Conservation (phyloP, 2,888 invertebrate species). For the Eumacrocentrus americanus region DNA sequence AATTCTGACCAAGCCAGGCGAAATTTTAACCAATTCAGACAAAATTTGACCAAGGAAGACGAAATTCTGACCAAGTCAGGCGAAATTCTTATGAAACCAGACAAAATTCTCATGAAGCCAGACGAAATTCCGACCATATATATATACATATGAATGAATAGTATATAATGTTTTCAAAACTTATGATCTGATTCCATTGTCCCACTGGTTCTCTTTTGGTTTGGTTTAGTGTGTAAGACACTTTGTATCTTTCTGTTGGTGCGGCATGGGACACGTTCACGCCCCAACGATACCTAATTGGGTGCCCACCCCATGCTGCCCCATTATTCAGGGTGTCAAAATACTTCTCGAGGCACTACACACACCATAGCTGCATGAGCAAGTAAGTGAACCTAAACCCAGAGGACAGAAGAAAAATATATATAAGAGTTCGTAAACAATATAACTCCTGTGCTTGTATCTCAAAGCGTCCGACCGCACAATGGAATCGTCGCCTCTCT, state of each 20-base stretch:
- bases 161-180: conserved; percentile 21
- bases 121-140: too few relatives aligned
- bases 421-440: conserved; percentile 39
- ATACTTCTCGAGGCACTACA: conserved; percentile 47
- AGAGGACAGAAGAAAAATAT: conserved; percentile 19
- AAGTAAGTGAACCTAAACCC: conserved; percentile 13
- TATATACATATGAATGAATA: neutral
- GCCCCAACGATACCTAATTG: conserved; percentile 57
- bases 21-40: too few relatives aligned
- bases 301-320: conserved; percentile 57
- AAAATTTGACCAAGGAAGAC: too few relatives aligned
- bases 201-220: conserved; percentile 30
- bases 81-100: too few relatives aligned
- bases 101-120: too few relatives aligned
- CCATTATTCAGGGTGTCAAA: conserved; percentile 61
- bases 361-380: conserved; percentile 5
- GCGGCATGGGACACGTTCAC: conserved; percentile 43
- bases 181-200: conserved; percentile 26
- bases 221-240: conserved; percentile 39
- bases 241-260: conserved; percentile 51
- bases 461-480: conserved; percentile 53
- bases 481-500: conserved; percentile 47
- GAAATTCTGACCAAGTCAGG: too few relatives aligned
- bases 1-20: too few relatives aligned
- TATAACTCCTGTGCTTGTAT: conserved; percentile 42